Conservation (phyloP, 1,140 invertebrate species). For the Calliopsis andreniformis region DNA sequence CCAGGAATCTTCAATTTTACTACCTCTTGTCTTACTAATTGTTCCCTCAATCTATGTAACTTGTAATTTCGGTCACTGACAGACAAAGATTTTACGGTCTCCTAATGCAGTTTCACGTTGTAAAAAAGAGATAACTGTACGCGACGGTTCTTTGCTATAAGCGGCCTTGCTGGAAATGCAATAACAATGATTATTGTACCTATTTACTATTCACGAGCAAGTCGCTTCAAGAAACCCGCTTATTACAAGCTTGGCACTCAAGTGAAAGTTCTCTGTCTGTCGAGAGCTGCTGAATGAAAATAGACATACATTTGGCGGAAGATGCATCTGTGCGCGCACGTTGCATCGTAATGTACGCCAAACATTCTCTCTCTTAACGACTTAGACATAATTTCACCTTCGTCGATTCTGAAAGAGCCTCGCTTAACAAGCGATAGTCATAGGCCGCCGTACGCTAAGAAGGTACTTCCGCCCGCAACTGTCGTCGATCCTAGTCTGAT, state of each 20-base stretch:
- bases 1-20: not conserved
- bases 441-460: not conserved
- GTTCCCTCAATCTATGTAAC: not conserved
- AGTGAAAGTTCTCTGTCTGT: conserved; percentile 54
- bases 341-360: not conserved
- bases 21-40: not conserved
- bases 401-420: not conserved
- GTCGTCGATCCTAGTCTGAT: not conserved
- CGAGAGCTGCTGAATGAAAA: conserved; percentile 28
- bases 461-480: conserved; percentile 5
- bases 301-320: not conserved
- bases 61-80: conserved; percentile 18
- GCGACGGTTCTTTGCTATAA: conserved; percentile 7
- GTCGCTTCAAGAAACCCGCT: conserved; percentile 19
- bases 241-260: conserved; percentile 23
- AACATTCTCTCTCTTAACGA: conserved; percentile 15
- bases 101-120: conserved; percentile 15
- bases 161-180: conserved; percentile 38
- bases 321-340: not conserved
- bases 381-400: conserved; percentile 51
- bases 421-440: conserved; percentile 10
- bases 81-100: conserved; percentile 11
- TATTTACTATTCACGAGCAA: conserved; percentile 22
- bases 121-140: conserved; percentile 1
- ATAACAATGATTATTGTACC: conserved; percentile 39